These are phyloP conservation scores for Acleris holmiana DNA, from an alignment of 2,888 invertebrate genomes.

Conservation along the genomic window DNA sequence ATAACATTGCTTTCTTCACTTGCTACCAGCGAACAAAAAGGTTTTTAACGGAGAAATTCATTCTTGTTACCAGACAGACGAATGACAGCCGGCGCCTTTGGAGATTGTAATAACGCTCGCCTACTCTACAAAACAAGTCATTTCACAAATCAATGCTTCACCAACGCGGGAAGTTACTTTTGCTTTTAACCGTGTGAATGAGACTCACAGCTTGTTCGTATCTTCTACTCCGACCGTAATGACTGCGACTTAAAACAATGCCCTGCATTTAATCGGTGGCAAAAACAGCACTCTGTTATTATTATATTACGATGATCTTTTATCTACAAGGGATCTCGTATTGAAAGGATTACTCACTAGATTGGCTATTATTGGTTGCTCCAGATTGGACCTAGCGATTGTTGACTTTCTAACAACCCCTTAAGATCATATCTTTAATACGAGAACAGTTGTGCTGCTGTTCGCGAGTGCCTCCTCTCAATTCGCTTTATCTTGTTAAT, in stretches of 20 bases:
- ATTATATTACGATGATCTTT: constrained; percentile 14
- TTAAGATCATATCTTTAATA: constrained; percentile 48
- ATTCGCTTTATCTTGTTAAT: constrained; percentile 63
- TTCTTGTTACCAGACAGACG: constrained; percentile 12
- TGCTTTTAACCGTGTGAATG: constrained; percentile 14
- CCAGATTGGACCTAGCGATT: constrained; percentile 54
- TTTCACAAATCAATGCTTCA: constrained; percentile 12
- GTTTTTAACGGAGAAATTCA: constrained; percentile 26
- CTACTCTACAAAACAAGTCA: constrained; percentile 16
- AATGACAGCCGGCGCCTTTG: constrained; percentile 18
- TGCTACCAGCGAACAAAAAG: constrained; percentile 25
- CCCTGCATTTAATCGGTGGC: background rate
- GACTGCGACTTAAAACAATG: constrained; percentile 12
- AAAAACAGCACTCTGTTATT: constrained; percentile 18
- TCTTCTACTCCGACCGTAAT: constrained; percentile 4
- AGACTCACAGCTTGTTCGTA: background rate
- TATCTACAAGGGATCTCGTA: constrained; percentile 17
- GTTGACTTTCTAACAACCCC: constrained; percentile 55
- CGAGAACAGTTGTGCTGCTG: constrained; percentile 50
- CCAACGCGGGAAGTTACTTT: constrained; percentile 9
- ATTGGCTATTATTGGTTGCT: constrained; percentile 37
- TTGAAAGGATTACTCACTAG: constrained; percentile 34
- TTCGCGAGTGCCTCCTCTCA: constrained; percentile 49
- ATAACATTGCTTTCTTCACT: constrained; percentile 30
- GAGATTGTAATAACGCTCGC: constrained; percentile 1